Evolutionary conservation across 2,113 vertebrate species (phyloP).

Genomic region (Hydrochoerus hydrochaeris): DNA sequence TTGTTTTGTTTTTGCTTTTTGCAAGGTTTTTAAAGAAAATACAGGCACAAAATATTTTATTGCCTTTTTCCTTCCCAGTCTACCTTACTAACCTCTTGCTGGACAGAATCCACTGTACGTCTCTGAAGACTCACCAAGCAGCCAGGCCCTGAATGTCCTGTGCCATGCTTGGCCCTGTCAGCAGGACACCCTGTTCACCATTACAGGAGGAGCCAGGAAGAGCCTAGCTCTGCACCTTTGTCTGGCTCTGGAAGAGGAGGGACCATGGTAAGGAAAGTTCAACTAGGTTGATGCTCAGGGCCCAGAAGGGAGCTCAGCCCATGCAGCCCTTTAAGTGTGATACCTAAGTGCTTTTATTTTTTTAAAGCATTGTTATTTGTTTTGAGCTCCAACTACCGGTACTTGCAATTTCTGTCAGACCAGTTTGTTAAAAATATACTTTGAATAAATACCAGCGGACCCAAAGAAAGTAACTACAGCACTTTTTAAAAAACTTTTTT

Average conservation of each 20-base stretch:
- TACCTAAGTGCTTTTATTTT: not conserved
- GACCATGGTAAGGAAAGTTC: not conserved
- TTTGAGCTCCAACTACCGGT: conserved; percentile 63
- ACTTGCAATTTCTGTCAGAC: conserved; percentile 75
- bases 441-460: conserved; percentile 54
- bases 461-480: not conserved
- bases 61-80: not conserved
- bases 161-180: not conserved
- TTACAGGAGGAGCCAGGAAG: not conserved
- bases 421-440: conserved; percentile 74
- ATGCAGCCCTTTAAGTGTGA: not conserved
- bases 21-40: not conserved
- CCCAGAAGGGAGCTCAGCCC: not conserved
- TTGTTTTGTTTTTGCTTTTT: conserved; percentile 4
- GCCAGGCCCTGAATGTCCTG: not conserved
- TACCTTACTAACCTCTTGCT: not conserved
- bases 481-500: conserved; percentile 20
- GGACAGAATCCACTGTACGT: not conserved
- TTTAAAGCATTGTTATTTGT: conserved; percentile 25
- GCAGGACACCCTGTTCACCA: not conserved
- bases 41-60: not conserved
- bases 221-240: not conserved
- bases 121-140: not conserved
- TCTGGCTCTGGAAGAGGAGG: not conserved
- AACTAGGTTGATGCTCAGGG: not conserved